phyloP scores from a whole-genome alignment of 2,113 vertebrate genomes.

The Eptesicus fuscus region DNA sequence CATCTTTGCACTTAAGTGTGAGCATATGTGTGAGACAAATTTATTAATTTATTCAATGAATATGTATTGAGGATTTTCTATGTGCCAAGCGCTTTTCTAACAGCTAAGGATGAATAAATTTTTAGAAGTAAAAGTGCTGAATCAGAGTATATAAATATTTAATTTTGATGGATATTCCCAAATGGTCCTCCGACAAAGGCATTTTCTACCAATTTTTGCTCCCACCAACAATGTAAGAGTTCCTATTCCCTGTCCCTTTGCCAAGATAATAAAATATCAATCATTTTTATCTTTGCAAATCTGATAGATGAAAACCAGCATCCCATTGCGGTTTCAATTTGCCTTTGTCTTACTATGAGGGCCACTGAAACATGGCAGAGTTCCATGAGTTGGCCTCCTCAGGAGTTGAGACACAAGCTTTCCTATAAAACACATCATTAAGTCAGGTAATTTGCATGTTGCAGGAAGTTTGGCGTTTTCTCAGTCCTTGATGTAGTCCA shows the following conservation, averaged over 20 bases:
- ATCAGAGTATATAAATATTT: conserved; percentile 54
- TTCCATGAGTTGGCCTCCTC: not conserved
- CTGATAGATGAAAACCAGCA: not conserved
- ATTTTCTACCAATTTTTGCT: conserved; percentile 28
- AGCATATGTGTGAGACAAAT: conserved; percentile 15
- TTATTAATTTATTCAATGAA: conserved; percentile 50
- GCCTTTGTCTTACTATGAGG: conserved; percentile 1
- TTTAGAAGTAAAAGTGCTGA: conserved; percentile 56
- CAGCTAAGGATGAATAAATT: conserved; percentile 34
- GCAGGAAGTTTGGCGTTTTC: not conserved
- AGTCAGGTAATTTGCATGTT: not conserved
- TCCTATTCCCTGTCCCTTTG: not conserved
- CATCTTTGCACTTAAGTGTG: not conserved
- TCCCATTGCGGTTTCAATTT: not conserved
- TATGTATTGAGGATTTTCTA: conserved; percentile 41
- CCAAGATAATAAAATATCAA: conserved; percentile 42
- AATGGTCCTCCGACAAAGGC: not conserved
- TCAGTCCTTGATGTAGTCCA: not conserved
- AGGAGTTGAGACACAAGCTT: not conserved
- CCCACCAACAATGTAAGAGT: not conserved
- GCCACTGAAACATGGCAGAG: not conserved
- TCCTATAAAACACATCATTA: accelerated
- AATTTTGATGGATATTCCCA: conserved; percentile 54
- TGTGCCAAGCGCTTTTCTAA: conserved; percentile 42
- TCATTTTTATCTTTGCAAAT: conserved; percentile 54